Conservation (phyloP, 1,140 invertebrate genomes). For the Polypedilum pembai region DNA sequence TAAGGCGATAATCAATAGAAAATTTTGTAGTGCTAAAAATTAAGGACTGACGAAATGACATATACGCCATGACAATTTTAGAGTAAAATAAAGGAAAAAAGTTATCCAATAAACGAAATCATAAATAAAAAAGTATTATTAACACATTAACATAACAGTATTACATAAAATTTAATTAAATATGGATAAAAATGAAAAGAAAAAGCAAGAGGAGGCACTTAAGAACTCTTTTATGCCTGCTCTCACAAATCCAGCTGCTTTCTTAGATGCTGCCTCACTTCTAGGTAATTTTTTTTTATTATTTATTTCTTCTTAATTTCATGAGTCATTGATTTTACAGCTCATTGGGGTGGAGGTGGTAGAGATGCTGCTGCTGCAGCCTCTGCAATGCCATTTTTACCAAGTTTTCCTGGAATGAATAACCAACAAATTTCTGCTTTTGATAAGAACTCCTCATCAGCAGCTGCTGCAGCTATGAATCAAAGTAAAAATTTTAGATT, state of each 20-base stretch:
- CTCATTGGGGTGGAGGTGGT: conserved; percentile 60
- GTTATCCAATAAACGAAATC: background rate
- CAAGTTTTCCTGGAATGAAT: conserved; percentile 16
- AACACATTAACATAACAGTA: background rate
- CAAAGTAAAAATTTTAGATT: background rate
- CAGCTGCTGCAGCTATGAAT: background rate
- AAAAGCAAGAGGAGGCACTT: background rate
- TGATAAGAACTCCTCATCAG: conserved; percentile 1
- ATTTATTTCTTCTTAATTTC: background rate
- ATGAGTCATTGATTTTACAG: conserved; percentile 42
- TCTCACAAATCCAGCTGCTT: conserved; percentile 45
- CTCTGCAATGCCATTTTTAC: conserved; percentile 38
- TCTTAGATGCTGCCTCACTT: conserved; percentile 57
- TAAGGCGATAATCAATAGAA: background rate
- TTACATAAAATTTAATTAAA: background rate
- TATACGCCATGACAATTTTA: conserved; percentile 17
- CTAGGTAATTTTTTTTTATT: conserved; percentile 47
- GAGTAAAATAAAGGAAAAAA: background rate
- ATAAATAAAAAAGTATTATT: background rate
- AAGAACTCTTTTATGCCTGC: conserved; percentile 29
- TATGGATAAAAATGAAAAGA: conserved; percentile 24
- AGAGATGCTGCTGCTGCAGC: conserved; percentile 35
- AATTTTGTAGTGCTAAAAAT: background rate
- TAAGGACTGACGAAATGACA: background rate
- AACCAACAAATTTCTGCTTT: conserved; percentile 31